Evolutionary conservation across 2,113 vertebrate species (phyloP), one percentile per base, ranked within the genome.

Genomic region (Telmatochromis sp.): DNA sequence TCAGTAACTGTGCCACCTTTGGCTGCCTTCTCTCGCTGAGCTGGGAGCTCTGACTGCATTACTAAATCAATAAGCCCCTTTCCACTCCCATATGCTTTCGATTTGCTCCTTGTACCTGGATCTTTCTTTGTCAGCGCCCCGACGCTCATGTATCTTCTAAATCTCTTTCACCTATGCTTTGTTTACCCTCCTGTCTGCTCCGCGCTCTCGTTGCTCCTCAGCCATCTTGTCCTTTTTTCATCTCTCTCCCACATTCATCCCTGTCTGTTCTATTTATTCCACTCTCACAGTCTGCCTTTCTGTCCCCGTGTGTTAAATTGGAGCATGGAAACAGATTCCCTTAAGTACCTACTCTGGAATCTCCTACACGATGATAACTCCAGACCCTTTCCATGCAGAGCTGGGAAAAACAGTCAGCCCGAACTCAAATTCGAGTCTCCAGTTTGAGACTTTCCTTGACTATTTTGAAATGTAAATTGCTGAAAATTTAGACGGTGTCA

Each of bases 341-440:
- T 85, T 54, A 92, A 93, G 92, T 91, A 93, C 89, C 93, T 93
- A 91, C 86, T 88, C 60, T 85, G 92, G 93, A 94, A 96, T 90
- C 89, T 93, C 58, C 75, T 86, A 49, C 19, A 6, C 75, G 57
- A 91, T 89, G 89, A 95, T 93, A 94, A 92, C 86, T 92, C 86
- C 93, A 94, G 93, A 94, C 86, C 81, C 83, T 90, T 95, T 95
- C 92, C 90, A 90, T 81, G 81, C 85, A 91, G 75, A 85, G 28
- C 84, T 92, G 86, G 93, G 83, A 91, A 93, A 68, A 91, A 91
- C 63, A 80, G 84, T 91, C 87, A 92, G 81, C 49, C 23, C 23
- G 63, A 91, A 89, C 28, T 87, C 21, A 47, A 49, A 75, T 58
- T 88, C 7, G 4, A 51, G 45, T 17, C 45, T 51, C 28, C 17